Percentiles rank a stretch among this genome's conserved stretches.
Conservation (phyloP, 2,888 invertebrate species). For the Drosophila setosimentum region DNA sequence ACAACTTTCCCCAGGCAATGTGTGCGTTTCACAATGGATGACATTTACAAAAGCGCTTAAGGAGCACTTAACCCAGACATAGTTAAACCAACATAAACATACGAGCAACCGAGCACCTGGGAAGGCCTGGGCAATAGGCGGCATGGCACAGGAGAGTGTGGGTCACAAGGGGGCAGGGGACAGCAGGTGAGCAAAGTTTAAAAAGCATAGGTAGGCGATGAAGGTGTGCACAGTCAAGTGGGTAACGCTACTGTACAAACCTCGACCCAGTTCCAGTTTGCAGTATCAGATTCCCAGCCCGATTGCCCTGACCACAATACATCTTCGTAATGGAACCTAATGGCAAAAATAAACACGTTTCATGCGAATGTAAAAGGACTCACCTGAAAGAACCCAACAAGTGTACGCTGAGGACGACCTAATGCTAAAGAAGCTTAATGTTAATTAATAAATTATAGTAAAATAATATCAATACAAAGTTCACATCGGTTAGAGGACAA, state of each 20-base stretch:
- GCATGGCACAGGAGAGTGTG: background rate
- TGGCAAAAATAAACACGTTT: conserved; percentile 51
- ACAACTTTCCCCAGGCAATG: conserved; percentile 8
- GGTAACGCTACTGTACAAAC: conserved; percentile 2
- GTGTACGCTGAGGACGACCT: conserved; percentile 8
- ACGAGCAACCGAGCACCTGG: conserved; percentile 7
- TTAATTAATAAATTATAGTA: conserved; percentile 30
- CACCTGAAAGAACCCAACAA: conserved; percentile 12
- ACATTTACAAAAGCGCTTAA: conserved; percentile 67
- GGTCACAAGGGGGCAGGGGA: background rate
- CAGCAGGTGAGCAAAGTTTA: conserved; percentile 27
- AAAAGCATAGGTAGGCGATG: conserved; percentile 27
- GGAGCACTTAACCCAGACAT: conserved; percentile 64
- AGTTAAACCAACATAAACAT: conserved; percentile 55
- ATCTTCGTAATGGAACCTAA: conserved; percentile 63
- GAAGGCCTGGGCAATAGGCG: background rate
- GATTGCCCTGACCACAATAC: conserved; percentile 46
- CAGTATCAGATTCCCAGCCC: conserved; percentile 10
- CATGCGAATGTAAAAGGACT: conserved; percentile 33
- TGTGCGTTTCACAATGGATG: conserved; percentile 40
- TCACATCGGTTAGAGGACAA: background rate
- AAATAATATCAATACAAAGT: background rate
- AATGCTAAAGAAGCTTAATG: conserved; percentile 8
- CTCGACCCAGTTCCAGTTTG: conserved; percentile 10
- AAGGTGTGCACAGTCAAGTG: background rate